Percentiles rank a stretch among this genome's conserved stretches.
These are phyloP conservation scores for Labrus mixtus DNA, from an alignment of 2,113 vertebrate species.

Conservation along the genomic window DNA sequence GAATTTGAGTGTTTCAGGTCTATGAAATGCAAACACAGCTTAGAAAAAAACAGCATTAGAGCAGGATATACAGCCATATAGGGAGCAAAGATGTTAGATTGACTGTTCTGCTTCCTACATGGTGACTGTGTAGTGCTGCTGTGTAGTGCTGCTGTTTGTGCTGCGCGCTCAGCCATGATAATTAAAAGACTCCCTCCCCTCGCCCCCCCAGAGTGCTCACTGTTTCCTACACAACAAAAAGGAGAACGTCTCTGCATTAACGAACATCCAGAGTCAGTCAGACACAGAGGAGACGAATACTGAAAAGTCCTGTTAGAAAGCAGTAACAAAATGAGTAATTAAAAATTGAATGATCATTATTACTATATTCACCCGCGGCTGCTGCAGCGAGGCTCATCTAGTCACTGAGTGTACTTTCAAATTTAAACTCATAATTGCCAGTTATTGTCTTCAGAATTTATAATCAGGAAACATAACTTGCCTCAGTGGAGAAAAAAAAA, in stretches of 20 bases:
- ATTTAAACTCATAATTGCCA: not conserved
- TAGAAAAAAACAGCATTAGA: not conserved
- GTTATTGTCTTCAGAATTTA: conserved; percentile 11
- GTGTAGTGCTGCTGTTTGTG: conserved; percentile 58
- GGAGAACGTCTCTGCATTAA: conserved; percentile 30
- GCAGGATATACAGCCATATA: not conserved
- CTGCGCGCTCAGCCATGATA: conserved; percentile 51
- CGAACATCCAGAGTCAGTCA: conserved; percentile 13
- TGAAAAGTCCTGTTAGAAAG: conserved; percentile 1
- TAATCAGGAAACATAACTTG: not conserved
- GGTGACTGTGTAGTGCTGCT: conserved; percentile 38
- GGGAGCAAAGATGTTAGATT: conserved; percentile 19
- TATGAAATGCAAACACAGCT: not conserved
- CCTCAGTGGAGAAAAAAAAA: not conserved
- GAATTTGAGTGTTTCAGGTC: not conserved
- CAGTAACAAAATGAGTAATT: conserved; percentile 32
- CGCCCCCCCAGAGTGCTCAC: conserved; percentile 22
- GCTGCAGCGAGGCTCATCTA: not conserved
- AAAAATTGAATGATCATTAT: conserved; percentile 15
- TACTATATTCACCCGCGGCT: not conserved
- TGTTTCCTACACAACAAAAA: conserved; percentile 29
- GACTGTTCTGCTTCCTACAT: conserved; percentile 23
- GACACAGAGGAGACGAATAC: not conserved
- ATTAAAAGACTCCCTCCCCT: conserved; percentile 61
- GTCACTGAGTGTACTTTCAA: conserved; percentile 20